phyloP scores from a whole-genome alignment of 2,797 vertebrate genomes.

The Pampus argenteus region DNA sequence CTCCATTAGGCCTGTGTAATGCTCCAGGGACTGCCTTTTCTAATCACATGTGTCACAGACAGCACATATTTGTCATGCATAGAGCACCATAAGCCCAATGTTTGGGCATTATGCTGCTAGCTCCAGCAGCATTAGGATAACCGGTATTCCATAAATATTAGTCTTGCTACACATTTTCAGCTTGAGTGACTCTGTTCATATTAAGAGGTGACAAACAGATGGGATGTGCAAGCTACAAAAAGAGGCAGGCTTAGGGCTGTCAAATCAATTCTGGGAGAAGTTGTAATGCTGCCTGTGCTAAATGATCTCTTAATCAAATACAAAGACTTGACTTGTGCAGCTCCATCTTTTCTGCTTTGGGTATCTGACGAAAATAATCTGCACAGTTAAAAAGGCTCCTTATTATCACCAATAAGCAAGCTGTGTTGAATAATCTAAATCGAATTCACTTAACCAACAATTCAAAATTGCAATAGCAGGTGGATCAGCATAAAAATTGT shows the following conservation, averaged over 20 bases:
- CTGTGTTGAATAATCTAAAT: conserved; percentile 45
- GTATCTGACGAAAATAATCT: conserved; percentile 39
- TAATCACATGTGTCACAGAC: conserved; percentile 63
- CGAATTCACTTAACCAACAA: conserved; percentile 25
- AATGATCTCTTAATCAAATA: conserved; percentile 65
- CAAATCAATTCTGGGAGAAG: conserved; percentile 59
- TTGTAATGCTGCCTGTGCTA: conserved; percentile 56
- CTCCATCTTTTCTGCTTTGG: conserved; percentile 44
- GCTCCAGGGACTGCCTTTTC: conserved; percentile 49
- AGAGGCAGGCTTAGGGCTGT: conserved; percentile 61
- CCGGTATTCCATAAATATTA: conserved; percentile 77
- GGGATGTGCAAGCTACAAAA: conserved; percentile 55
- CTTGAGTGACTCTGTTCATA: conserved; percentile 74
- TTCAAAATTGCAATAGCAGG: conserved; percentile 19
- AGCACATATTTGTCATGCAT: conserved; percentile 63
- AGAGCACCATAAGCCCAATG: conserved; percentile 51
- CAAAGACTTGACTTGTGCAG: conserved; percentile 42
- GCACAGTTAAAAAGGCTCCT: conserved; percentile 37
- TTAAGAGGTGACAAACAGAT: conserved; percentile 76
- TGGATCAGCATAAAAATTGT: conserved; percentile 22
- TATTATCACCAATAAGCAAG: conserved; percentile 50
- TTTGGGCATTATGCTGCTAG: conserved; percentile 60
- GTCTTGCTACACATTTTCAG: conserved; percentile 77
- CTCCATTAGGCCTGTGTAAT: conserved; percentile 58
- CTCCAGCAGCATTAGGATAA: conserved; percentile 69